A percentile compares a stretch with the other conserved stretches of the same genome.
Evolutionary conservation across 2,113 vertebrate species (phyloP).

Genomic region (Oryzias curvinotus): DNA sequence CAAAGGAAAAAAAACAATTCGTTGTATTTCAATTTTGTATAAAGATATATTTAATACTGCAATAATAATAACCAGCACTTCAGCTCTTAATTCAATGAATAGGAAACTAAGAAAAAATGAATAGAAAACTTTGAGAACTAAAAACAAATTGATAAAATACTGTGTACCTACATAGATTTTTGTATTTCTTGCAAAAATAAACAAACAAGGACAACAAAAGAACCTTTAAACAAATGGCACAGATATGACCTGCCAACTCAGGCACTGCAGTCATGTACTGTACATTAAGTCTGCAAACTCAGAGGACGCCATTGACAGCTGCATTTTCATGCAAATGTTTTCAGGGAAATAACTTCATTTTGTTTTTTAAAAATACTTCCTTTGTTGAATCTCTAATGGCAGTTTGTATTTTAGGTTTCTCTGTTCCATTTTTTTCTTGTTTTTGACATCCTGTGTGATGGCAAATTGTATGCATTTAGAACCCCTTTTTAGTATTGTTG

Average conservation of each 20-base stretch:
- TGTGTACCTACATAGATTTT: no score
- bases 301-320: not conserved
- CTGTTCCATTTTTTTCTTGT: not conserved
- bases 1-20: no score
- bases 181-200: not conserved
- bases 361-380: not conserved
- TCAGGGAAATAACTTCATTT: not conserved
- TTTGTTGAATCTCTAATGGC: not conserved
- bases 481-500: not conserved
- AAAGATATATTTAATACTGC: no score
- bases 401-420: not conserved
- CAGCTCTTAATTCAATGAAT: no score
- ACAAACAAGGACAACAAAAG: not conserved
- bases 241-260: conserved; percentile 9
- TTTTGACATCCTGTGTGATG: not conserved
- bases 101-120: no score
- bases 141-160: no score
- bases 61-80: no score
- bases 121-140: no score
- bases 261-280: not conserved
- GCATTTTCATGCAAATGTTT: conserved; percentile 1
- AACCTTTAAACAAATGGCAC: not conserved
- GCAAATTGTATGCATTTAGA: not conserved
- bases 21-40: no score
- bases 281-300: not conserved